Base-by-base conservation (phyloP, 2,888 invertebrate genomes). In the Auanema sp. region DNA sequence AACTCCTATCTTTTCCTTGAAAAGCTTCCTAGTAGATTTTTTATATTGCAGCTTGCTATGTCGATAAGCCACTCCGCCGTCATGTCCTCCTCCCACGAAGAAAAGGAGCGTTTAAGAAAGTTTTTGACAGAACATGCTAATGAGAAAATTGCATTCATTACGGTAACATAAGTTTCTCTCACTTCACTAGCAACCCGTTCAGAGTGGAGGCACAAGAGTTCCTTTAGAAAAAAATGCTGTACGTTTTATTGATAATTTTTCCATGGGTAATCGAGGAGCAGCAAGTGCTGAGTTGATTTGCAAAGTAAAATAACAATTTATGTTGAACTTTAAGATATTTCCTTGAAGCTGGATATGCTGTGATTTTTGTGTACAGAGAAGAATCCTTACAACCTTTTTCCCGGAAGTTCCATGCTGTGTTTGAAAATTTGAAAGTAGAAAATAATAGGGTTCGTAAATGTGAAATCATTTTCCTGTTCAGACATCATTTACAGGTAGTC, bases 161-260 rank as follows among this genome's bases (percentile, higher is more conserved):
- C 76, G 64, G 76, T 74, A 57, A 25, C 42, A 12, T 58, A 16
- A 25, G 11, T n/a, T 10, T 1, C 6, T 62, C 25, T 23, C 18
- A 10, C n/a, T 8, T 16, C 12, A 23, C 6, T 11, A 58, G 40
- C 2, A 58, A 52, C 2, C 43, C 4, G 1, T 41, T 16, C 56
- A 84, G 83, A 95, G 94, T 66, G 97, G 97, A 44, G 97, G 97
- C 60, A 98, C 97, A 4, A 93, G 92, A 43, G 92, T 96, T 5
- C 97, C 97, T 0, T 85, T 98, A 61, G 98, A 98, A 84, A 92
- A 93, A 84, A 92, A 94, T 84, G 95, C 96, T 0, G 98, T 98
- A 0, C 89, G 98, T 57, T 98, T 92, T 86, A 93, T 98, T 60
- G 98, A 98, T 85, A 98, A 98, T 87, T 98, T 98, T 86, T 97